Percentiles rank a stretch among this genome's conserved stretches.
Evolutionary conservation across 2,113 vertebrate genomes (phyloP).

Genomic region (Hystrix cristata): DNA sequence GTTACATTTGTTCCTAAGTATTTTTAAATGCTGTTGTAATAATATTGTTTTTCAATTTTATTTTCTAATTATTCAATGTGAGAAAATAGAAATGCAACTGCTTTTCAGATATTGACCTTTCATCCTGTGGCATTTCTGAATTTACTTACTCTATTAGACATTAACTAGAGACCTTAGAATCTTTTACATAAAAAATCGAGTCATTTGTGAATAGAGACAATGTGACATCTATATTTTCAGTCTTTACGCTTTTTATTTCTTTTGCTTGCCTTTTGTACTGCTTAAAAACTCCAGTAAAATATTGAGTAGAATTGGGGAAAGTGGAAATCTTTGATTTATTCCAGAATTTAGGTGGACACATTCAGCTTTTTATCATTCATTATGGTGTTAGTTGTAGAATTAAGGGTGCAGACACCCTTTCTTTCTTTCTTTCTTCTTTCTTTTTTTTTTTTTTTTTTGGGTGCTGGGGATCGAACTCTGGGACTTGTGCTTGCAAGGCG

Average conservation of each 20-base stretch:
- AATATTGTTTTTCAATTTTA: background rate
- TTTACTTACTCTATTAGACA: background rate
- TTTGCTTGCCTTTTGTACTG: background rate
- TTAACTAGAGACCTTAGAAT: background rate
- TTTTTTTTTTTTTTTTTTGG: too few relatives aligned
- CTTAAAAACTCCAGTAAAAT: background rate
- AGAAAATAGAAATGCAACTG: background rate
- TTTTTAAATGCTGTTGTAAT: background rate
- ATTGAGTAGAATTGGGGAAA: background rate
- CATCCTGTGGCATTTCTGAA: background rate
- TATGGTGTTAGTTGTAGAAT: background rate
- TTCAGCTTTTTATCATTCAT: background rate
- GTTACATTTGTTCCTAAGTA: background rate
- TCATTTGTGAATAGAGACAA: background rate
- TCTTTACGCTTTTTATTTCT: background rate
- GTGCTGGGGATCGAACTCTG: too few relatives aligned
- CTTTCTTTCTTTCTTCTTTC: too few relatives aligned
- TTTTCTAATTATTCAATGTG: background rate
- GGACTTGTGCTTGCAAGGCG: too few relatives aligned
- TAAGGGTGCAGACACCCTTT: too few relatives aligned
- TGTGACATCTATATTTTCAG: background rate
- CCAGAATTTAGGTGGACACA: background rate
- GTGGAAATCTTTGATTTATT: background rate
- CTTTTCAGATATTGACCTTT: background rate
- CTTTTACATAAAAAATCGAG: background rate